These are phyloP conservation scores for Musca domestica DNA, from an alignment of 1,140 invertebrate species.

Conservation along the genomic window DNA sequence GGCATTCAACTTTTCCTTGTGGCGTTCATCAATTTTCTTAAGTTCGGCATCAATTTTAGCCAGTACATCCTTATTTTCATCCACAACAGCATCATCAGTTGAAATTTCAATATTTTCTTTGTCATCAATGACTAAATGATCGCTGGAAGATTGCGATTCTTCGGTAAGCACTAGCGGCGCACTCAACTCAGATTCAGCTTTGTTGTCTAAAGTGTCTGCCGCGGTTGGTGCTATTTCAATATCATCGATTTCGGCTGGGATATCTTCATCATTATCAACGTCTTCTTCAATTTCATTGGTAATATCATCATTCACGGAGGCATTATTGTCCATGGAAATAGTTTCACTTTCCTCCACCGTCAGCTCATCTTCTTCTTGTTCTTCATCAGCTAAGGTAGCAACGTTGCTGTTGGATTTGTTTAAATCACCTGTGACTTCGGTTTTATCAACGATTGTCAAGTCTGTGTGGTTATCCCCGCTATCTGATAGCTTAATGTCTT, in stretches of 20 bases:
- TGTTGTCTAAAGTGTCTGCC: neutral
- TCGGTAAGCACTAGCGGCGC: no score
- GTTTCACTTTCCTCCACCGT: conserved; percentile 25
- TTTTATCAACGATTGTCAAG: neutral
- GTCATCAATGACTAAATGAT: neutral
- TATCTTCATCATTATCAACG: conserved; percentile 7
- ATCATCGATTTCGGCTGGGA: neutral
- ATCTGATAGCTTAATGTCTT: conserved; percentile 7
- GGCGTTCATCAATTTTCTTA: conserved; percentile 17
- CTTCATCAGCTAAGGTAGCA: neutral
- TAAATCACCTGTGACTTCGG: neutral
- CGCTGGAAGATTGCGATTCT: neutral
- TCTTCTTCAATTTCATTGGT: conserved; percentile 20
- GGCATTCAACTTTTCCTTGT: conserved; percentile 9
- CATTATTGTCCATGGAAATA: conserved; percentile 31
- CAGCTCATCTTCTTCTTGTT: conserved; percentile 23
- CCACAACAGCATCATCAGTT: neutral
- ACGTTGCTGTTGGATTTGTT: neutral
- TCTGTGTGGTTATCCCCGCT: neutral
- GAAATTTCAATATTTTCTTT: neutral
- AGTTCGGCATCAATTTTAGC: conserved; percentile 27
- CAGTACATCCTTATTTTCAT: conserved; percentile 22
- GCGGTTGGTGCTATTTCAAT: neutral
- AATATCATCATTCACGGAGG: conserved; percentile 24
- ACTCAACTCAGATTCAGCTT: neutral